phyloP scores from a whole-genome alignment of 2,888 invertebrate species.

The Apamea crenata region DNA sequence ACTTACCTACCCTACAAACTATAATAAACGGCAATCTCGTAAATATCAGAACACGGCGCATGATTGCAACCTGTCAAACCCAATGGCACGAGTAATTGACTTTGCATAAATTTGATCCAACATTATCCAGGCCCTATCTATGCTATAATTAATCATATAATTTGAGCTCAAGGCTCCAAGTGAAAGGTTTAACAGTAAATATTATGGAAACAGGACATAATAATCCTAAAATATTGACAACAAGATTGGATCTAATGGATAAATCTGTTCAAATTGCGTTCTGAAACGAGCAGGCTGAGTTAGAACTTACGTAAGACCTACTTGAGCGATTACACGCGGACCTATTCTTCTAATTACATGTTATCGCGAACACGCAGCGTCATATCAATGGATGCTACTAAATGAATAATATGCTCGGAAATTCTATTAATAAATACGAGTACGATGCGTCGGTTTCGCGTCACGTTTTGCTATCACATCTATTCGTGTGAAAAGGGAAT shows the following conservation, averaged over 20 bases:
- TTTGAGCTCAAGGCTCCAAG: slow-evolving; percentile 62
- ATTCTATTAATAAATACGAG: slow-evolving; percentile 56
- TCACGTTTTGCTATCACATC: slow-evolving; percentile 24
- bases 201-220: slow-evolving; percentile 46
- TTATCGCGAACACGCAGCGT: slow-evolving; percentile 51
- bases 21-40: slow-evolving; percentile 56
- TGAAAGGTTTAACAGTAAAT: slow-evolving; percentile 58
- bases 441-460: slow-evolving; percentile 31
- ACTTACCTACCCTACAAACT: slow-evolving; percentile 27
- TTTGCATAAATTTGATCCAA: slow-evolving; percentile 54
- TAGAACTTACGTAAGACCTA: slow-evolving; percentile 46
- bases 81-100: slow-evolving; percentile 36
- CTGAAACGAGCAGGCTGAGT: slow-evolving; percentile 11
- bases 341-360: slow-evolving; percentile 54
- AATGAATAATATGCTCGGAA: slow-evolving; percentile 58
- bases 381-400: slow-evolving; percentile 52
- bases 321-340: slow-evolving; percentile 44
- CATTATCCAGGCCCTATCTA: slow-evolving; percentile 50
- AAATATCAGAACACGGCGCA: slow-evolving; percentile 47
- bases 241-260: slow-evolving; percentile 55
- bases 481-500: slow-evolving; percentile 46
- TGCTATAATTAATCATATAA: slow-evolving; percentile 53
- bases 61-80: slow-evolving; percentile 65
- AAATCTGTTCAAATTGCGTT: slow-evolving; percentile 44
- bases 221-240: slow-evolving; percentile 63